Evolutionary conservation across 2,797 vertebrate genomes (phyloP).

Genomic region (Darevskia nairensis): DNA sequence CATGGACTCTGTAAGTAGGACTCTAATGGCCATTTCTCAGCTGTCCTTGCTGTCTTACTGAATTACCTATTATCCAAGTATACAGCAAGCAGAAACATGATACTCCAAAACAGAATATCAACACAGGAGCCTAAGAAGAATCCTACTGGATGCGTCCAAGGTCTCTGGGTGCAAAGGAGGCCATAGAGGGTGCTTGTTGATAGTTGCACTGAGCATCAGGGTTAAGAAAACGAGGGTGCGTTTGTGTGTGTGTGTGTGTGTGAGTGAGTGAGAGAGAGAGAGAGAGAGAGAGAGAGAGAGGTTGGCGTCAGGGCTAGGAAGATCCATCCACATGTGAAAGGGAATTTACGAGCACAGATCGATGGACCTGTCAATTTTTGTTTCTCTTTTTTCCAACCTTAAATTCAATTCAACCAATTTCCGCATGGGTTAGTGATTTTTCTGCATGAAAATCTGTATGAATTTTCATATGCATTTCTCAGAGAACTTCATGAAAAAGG

Average conservation of each 20-base stretch:
- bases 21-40: constrained; percentile 23
- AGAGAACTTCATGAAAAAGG: too few species aligned
- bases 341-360: too few species aligned
- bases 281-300: background rate
- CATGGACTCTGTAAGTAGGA: background rate
- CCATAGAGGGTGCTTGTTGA: background rate
- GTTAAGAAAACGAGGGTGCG: background rate
- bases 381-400: too few species aligned
- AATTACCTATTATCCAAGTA: constrained; percentile 5
- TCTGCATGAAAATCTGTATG: too few species aligned
- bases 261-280: too few species aligned
- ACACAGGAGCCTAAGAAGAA: background rate
- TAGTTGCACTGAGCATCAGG: background rate
- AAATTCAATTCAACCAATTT: too few species aligned
- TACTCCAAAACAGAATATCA: background rate
- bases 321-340: background rate
- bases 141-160: background rate
- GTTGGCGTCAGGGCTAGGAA: background rate
- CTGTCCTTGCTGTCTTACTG: background rate
- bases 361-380: too few species aligned
- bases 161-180: background rate
- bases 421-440: too few species aligned
- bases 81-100: constrained; percentile 1
- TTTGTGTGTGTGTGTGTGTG: too few species aligned
- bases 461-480: too few species aligned